Evolutionary conservation across 2,113 vertebrate genomes (phyloP).

Genomic region (Megaceryle torquata): DNA sequence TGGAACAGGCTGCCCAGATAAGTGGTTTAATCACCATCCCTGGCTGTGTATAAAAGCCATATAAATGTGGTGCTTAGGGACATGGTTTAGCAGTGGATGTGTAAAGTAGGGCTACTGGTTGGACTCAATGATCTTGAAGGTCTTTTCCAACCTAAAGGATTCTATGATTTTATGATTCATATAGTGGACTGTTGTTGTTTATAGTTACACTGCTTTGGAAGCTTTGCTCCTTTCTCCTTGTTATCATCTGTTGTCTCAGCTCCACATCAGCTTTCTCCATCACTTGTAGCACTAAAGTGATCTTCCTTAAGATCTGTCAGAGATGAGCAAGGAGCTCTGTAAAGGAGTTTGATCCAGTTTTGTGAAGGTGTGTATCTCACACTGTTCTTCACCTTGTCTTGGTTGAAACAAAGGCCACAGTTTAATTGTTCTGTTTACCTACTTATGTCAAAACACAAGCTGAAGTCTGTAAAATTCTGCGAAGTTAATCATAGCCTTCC

Average conservation of each 20-base stretch:
- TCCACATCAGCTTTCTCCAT: background rate
- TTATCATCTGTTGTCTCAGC: background rate
- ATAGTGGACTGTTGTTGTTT: background rate
- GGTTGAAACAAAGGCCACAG: background rate
- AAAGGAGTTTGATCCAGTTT: background rate
- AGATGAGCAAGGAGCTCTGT: background rate
- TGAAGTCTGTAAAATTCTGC: background rate
- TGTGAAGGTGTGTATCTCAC: accelerated
- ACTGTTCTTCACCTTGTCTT: background rate
- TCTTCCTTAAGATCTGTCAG: background rate
- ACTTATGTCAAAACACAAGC: background rate
- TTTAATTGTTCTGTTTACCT: background rate
- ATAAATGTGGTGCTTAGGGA: no score
- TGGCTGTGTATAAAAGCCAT: no score
- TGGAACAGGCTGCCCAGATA: no score
- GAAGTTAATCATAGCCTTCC: background rate
- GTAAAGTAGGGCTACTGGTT: no score
- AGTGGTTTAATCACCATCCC: no score
- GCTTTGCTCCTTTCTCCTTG: background rate
- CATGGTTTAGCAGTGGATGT: no score
- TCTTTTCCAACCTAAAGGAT: no score
- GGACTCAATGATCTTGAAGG: no score
- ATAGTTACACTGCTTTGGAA: background rate
- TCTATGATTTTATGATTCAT: no score
- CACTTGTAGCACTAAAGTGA: background rate